Base-by-base conservation (phyloP, 2,113 vertebrate species). In the Rhinichthys klamathensis region DNA sequence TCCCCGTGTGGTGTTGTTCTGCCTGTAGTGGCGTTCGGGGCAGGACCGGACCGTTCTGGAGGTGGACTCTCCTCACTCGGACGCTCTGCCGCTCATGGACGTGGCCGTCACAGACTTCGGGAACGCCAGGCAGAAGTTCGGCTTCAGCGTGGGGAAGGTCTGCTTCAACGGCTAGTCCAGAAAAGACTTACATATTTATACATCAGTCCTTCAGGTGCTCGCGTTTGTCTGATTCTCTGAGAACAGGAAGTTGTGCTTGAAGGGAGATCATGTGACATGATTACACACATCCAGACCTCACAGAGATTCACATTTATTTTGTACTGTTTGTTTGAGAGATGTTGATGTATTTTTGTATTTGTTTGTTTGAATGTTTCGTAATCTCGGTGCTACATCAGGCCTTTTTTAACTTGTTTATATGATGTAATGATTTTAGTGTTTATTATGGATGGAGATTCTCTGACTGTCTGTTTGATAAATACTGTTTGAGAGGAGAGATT, bases 81-180 rank as follows among this genome's bases (percentile, higher is more conserved):
- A 96, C 84, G 95, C 96, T 85, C 95, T 99, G 27, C 98, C 98
- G 70, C 93, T 99, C 61, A 88, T 97, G 13, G 98, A 99, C 78
- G 96, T 99, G 87, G 96, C 97, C 82, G 96, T 99, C 91, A 95
- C 95, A 91, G 98, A 99, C 94, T 99, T 99, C 91, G 97, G 98
- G 82, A 97, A 96, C 38, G 94, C 95, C 86, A 97, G 95, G 90
- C 98, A 99, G 94, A 99, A 99, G 91, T 99, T 99, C 90, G 98
- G 98, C 92, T 99, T 99, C 91, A 96, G 98, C 93, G 95, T 99
- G 5, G 97, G 98, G 83, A 94, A 96, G 2, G 96, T 96, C 90
- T 99, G 98, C 91, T 99, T 95, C 91, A 96, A 96, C 49, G 98
- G 98, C 93, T 99, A 92, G 87, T n/a, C 1, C 90, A 56, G 21